Evolutionary conservation across 2,797 vertebrate species (phyloP), one percentile per base, ranked within the genome.

Genomic region (Sebastes oblongus): DNA sequence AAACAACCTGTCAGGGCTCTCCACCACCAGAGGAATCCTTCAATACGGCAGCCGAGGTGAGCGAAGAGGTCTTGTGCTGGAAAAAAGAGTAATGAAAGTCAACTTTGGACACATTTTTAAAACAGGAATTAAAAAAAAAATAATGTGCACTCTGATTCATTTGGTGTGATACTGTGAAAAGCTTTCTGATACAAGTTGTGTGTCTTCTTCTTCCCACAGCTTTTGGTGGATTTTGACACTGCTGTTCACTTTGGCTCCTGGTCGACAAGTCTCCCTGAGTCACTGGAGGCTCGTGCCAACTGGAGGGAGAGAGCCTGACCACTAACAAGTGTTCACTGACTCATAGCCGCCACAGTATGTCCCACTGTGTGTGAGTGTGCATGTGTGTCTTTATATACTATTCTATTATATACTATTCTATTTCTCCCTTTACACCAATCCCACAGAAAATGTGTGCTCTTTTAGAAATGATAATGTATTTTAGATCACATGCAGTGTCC

Each of bases 261-360:
- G 90, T 92, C 65, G 75, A 89, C 94, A 94, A 94, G 93, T 93
- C 89, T 88, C 83, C 89, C 88, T 95, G 95, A 95, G 90, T 95
- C 94, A 96, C 91, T 75, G 55, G 87, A 92, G 86, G 86, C 80
- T 84, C 20, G 71, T 88, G 95, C 94, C 95, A 95, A 94, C 91
- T 92, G 91, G 91, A 92, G 88, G 90, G 89, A 90, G 89, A 89
- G 89, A 94, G 89, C 68, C 88, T 89, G 90, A 93, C 91, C 91
- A 66, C 90, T 93, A 93, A 94, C 94, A 94, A 94, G 94, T 93
- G 89, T 89, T 93, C 93, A 90, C 89, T 95, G 95, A 96, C 90
- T 96, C 95, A 96, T 80, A 90, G 91, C 93, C 66, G 30, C 82
- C 77, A 83, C 93, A 93, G 91, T 92, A 93, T 93, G 93, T 91